Evolutionary conservation across 2,888 invertebrate species (phyloP), one percentile per base, ranked within the genome.

Genomic region (Xestia rhomboidea): DNA sequence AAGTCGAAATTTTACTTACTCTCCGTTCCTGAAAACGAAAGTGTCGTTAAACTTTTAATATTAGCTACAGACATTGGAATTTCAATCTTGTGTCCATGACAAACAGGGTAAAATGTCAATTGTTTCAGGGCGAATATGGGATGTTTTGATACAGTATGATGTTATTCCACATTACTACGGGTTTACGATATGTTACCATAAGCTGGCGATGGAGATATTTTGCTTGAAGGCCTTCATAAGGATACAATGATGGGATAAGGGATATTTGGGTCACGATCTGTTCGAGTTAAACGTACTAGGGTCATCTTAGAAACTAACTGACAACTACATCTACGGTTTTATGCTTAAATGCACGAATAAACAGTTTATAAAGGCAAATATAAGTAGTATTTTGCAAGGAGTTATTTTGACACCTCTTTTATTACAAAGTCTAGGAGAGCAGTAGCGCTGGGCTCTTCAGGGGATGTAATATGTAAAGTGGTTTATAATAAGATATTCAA

Each of bases 21-120:
- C 15, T 18, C 3, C 27, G 30, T 60, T 57, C 18, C 74, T 87
- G 81, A 86, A 88, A 88, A 54, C 44, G 77, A 79, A 62, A 82
- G 84, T 81, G 82, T 79, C 71, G 76, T 79, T 86, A 89, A 89
- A 89, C 81, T 88, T 87, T 89, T 57, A 74, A 86, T 78, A 70
- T 74, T 77, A 46, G 13, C 60, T 11, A 24, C 0, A 4, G 1
- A 4, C 30, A 68, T 1, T 7, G 24, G 2, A 85, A 72, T 76
- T 71, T 73, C 2, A 27, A 10, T 27, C 24, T 69, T 78, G 24
- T 15, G 0, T 0, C 0, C 4, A 1, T 0, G 0, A 0, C 0
- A 2, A n/a, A n/a, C 68, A 81, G 15, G n/a, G 54, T 78, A 74
- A 1, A 41, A 70, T 73, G 2, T 88, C 8, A n/a, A 0, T 62